These are phyloP conservation scores for Hypercompe scribonia DNA, from an alignment of 2,888 invertebrate species.

Conservation along the genomic window DNA sequence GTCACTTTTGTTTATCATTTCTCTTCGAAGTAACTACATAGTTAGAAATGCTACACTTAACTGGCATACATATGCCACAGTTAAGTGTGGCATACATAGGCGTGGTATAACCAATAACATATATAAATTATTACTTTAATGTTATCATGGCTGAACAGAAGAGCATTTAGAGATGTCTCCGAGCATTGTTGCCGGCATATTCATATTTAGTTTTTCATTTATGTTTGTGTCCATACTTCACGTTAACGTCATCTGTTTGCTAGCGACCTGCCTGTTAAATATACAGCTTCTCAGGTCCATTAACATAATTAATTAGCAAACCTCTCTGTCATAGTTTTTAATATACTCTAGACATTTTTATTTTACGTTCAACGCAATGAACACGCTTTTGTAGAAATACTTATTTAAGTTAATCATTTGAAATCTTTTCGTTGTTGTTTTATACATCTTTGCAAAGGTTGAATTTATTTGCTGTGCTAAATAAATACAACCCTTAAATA, in stretches of 20 bases:
- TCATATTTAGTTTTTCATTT: background rate
- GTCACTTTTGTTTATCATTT: too few species aligned
- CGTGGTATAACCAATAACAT: too few species aligned
- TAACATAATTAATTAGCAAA: background rate
- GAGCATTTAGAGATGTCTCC: too few species aligned
- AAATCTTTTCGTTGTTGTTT: background rate
- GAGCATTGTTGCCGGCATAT: background rate
- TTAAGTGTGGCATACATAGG: too few species aligned
- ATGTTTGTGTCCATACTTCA: background rate
- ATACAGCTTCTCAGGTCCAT: background rate
- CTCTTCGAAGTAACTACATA: too few species aligned
- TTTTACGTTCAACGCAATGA: conserved; percentile 9
- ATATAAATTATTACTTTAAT: too few species aligned
- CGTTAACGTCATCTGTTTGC: background rate
- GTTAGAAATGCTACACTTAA: too few species aligned
- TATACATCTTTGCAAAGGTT: background rate
- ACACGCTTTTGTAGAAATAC: background rate
- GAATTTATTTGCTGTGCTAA: background rate
- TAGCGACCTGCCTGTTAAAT: background rate
- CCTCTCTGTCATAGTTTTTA: background rate
- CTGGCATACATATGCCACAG: too few species aligned
- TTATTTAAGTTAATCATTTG: background rate
- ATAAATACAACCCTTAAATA: background rate
- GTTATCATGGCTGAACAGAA: too few species aligned
- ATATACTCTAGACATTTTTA: background rate